Evolutionary conservation across 2,113 vertebrate genomes (phyloP).

Genomic region (Myotis davidii): DNA sequence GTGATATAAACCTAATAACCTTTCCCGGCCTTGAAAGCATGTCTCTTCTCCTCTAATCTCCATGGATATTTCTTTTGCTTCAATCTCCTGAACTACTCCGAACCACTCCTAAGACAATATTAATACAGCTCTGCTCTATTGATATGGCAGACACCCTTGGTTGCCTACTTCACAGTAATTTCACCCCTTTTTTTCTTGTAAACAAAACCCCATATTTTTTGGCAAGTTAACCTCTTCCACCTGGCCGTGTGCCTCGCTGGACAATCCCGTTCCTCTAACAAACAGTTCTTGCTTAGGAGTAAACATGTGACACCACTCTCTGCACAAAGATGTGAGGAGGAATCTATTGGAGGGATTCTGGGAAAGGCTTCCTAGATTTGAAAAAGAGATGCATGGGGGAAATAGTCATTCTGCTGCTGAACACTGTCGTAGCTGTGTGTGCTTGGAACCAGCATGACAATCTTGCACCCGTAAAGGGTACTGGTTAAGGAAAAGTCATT

Average conservation of each 20-base stretch:
- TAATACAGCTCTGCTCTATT: background rate
- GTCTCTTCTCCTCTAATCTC: constrained; percentile 24
- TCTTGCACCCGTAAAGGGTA: background rate
- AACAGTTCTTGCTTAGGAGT: background rate
- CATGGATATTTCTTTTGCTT: constrained; percentile 20
- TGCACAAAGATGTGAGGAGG: background rate
- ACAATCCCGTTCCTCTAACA: background rate
- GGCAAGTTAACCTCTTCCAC: background rate
- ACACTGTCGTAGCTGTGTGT: background rate
- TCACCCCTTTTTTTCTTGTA: background rate
- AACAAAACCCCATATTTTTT: constrained; percentile 43
- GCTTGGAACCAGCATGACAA: background rate
- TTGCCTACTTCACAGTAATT: background rate
- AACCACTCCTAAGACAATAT: background rate
- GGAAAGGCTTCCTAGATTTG: background rate
- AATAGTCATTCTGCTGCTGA: background rate
- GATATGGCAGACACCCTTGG: background rate
- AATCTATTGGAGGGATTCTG: background rate
- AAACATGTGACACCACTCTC: background rate
- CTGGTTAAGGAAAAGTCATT: background rate
- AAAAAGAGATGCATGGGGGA: background rate
- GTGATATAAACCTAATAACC: constrained; percentile 46
- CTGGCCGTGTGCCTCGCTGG: background rate
- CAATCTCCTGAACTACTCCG: background rate
- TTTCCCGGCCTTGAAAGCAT: constrained; percentile 28